Percentiles rank a stretch among this genome's conserved stretches.
Conservation (phyloP, 2,797 vertebrate species). For the Anomalospiza imberbis region DNA sequence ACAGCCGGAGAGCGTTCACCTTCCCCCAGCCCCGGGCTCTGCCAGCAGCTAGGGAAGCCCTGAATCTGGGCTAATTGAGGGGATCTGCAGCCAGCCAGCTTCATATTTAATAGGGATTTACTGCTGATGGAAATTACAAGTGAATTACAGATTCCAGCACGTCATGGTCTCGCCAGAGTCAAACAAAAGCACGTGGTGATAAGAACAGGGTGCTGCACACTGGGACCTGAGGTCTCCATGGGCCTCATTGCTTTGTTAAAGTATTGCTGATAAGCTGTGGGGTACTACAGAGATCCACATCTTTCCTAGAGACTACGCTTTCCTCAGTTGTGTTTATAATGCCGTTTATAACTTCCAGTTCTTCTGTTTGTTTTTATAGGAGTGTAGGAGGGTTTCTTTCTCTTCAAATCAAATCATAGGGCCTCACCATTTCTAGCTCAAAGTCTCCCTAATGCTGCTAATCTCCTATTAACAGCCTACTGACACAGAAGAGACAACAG, state of each 20-base stretch:
- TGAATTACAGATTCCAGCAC: not conserved
- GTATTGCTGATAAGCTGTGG: not conserved
- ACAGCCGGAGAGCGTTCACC: accelerated
- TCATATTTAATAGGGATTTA: not conserved
- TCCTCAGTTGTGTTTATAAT: not conserved
- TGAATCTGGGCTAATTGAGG: not conserved
- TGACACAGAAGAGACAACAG: constrained; percentile 53
- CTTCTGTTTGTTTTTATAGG: not conserved
- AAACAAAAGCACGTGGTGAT: not conserved
- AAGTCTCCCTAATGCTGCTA: constrained; percentile 37
- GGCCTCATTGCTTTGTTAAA: not conserved
- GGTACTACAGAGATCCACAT: not conserved
- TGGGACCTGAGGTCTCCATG: not conserved
- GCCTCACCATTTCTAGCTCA: constrained; percentile 23
- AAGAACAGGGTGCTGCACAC: accelerated
- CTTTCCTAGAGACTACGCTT: not conserved
- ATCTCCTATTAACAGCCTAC: constrained; percentile 56
- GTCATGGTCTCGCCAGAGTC: not conserved
- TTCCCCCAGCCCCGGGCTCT: not conserved
- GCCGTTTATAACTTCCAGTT: not conserved
- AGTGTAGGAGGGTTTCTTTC: not conserved
- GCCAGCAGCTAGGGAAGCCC: not conserved
- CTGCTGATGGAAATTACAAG: not conserved
- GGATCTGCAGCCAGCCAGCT: not conserved
- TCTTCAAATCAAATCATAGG: not conserved